Evolutionary conservation across 2,113 vertebrate genomes (phyloP).

Genomic region (Lanius ludovicianus): DNA sequence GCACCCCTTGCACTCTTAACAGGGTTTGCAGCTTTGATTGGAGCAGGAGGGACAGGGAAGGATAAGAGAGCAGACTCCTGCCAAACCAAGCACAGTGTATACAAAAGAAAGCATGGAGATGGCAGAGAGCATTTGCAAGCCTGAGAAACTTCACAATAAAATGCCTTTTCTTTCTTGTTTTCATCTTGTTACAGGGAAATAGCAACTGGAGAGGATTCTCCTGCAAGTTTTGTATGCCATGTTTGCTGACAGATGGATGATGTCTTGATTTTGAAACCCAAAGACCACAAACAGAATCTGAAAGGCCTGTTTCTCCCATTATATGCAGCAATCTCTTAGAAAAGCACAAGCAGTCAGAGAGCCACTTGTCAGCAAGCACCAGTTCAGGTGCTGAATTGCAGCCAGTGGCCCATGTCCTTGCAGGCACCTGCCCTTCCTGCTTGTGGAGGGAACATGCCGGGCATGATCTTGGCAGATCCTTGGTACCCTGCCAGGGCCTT

Average conservation of each 20-base stretch:
- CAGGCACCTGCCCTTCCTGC: background rate
- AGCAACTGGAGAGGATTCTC: background rate
- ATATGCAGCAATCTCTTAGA: background rate
- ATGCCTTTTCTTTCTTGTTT: background rate
- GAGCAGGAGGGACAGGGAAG: background rate
- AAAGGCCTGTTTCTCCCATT: background rate
- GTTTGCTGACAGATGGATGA: background rate
- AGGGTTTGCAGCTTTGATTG: background rate
- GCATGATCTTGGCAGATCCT: background rate
- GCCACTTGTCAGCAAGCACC: background rate
- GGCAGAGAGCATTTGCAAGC: background rate
- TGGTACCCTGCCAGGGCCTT: background rate
- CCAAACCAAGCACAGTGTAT: background rate
- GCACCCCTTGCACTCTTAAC: background rate
- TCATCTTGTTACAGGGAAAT: background rate
- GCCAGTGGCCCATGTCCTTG: background rate
- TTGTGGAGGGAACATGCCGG: fast-evolving
- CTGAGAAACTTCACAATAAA: background rate
- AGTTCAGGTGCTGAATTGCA: background rate
- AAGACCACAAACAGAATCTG: background rate
- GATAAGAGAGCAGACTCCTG: background rate
- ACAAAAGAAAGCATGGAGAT: background rate
- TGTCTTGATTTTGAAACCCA: background rate
- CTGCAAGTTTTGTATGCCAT: background rate
- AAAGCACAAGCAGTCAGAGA: background rate